Evolutionary conservation across 1,140 invertebrate genomes (phyloP), one percentile per base, ranked within the genome.

Genomic region (Microplitis demolitor): DNA sequence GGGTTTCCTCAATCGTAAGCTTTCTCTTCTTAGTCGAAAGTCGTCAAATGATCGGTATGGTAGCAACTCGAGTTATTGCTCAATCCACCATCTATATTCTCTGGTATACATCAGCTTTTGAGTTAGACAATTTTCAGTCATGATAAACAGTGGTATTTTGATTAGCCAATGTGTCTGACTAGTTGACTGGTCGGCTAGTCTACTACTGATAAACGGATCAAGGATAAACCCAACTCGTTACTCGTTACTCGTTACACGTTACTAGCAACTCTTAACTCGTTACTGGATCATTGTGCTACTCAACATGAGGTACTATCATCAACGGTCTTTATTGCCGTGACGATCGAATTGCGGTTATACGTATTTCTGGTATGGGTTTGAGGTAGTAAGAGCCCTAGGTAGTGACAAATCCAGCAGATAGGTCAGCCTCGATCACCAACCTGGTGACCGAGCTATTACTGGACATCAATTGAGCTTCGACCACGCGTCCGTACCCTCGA

Each of bases 391-490:
- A 58, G 56, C 56, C 16, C 16, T 4, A 9, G 34, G n/a, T 8
- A 50, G n/a, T 64, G 62, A 24, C 14, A 62, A 64, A 50, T 35
- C 35, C 45, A 14, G 39, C 14, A 11, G 24, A 24, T 9, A 35
- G 71, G 35, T 72, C 64, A 45, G 64, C 16, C 37, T 16, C 14
- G 39, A 66, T 53, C 61, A 14, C 62, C 13, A 39, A 58, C 62
- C 63, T 33, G 54, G 56, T n/a, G 53, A 60, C 63, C 70, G 56
- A 62, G 51, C 71, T 72, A 72, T 72, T 72, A 72, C 64, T 60
- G 53, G 54, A 72, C 64, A 67, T 72, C 54, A 72, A 72, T 72
- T 67, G 71, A 67, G 34, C 54, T 39, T n/a, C 53, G 54, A 72
- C 53, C 54, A 54, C 62, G 53, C 66, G 37, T 56, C 33, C 51